These are phyloP conservation scores for Bombus confusus DNA, from an alignment of 1,140 invertebrate species.

Conservation along the genomic window DNA sequence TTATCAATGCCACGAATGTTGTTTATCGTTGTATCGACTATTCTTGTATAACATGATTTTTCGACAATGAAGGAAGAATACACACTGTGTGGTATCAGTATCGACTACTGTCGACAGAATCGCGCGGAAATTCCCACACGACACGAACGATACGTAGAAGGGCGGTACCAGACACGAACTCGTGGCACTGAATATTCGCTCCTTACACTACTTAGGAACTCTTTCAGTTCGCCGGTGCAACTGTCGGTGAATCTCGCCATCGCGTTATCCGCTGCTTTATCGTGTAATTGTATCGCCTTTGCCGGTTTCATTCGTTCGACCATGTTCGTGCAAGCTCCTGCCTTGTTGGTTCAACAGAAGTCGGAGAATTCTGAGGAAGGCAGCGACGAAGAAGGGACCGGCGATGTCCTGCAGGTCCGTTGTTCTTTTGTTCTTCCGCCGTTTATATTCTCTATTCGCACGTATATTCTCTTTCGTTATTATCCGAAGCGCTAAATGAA, in stretches of 20 bases:
- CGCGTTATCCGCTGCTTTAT: background rate
- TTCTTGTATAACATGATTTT: background rate
- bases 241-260: background rate
- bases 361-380: constrained; percentile 75
- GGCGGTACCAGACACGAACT: constrained; percentile 76
- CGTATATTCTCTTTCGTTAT: background rate
- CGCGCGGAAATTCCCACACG: constrained; percentile 65
- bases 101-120: constrained; percentile 53
- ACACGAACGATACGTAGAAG: constrained; percentile 65
- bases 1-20: no score
- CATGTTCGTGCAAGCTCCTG: constrained; percentile 80
- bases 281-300: background rate
- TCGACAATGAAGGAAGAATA: background rate
- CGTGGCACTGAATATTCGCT: constrained; percentile 51
- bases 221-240: constrained; percentile 7
- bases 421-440: background rate
- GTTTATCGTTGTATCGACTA: background rate
- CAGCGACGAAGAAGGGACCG: constrained; percentile 76
- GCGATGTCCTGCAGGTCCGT: constrained; percentile 77
- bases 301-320: background rate
- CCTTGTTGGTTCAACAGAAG: constrained; percentile 53
- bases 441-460: background rate
- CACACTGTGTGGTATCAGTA: constrained; percentile 28
- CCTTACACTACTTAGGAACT: constrained; percentile 55
- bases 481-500: background rate